These are phyloP conservation scores for Danionella dracula DNA, from an alignment of 2,797 vertebrate genomes.

Conservation along the genomic window DNA sequence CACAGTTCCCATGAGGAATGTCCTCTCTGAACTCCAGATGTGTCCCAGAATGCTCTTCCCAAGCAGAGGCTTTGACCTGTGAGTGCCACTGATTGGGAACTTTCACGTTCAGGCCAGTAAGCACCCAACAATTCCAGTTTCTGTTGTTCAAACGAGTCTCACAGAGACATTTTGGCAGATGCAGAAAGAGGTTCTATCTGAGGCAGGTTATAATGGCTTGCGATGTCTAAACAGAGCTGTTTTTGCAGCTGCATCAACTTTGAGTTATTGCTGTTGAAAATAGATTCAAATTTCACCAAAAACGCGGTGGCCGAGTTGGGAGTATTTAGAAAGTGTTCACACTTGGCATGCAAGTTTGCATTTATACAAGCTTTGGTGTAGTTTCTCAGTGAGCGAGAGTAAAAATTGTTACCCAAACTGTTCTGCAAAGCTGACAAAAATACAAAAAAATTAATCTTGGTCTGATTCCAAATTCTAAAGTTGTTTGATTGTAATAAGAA, in stretches of 20 bases:
- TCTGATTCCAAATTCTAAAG: too few species aligned
- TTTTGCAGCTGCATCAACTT: background rate
- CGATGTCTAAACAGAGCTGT: background rate
- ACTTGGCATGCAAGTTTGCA: too few species aligned
- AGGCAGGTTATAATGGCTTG: constrained; percentile 7
- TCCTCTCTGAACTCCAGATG: constrained; percentile 36
- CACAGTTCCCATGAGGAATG: constrained; percentile 37
- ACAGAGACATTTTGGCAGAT: constrained; percentile 13
- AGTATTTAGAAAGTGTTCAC: too few species aligned
- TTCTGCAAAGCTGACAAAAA: too few species aligned
- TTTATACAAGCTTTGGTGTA: too few species aligned
- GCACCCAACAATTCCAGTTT: constrained; percentile 40
- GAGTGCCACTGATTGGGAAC: background rate
- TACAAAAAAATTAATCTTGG: too few species aligned
- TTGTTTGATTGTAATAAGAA: too few species aligned
- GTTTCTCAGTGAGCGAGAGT: too few species aligned
- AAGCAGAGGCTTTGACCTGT: background rate
- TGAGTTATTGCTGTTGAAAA: constrained; percentile 12
- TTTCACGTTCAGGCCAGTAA: background rate
- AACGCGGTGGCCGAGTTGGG: constrained; percentile 15
- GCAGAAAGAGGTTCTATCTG: background rate
- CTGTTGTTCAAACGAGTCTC: constrained; percentile 15
- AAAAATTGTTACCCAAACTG: too few species aligned
- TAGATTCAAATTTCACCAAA: constrained; percentile 7
- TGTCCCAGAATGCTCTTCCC: constrained; percentile 29